phyloP scores from a whole-genome alignment of 2,888 invertebrate species.

The Caenorhabditis sulstoni region DNA sequence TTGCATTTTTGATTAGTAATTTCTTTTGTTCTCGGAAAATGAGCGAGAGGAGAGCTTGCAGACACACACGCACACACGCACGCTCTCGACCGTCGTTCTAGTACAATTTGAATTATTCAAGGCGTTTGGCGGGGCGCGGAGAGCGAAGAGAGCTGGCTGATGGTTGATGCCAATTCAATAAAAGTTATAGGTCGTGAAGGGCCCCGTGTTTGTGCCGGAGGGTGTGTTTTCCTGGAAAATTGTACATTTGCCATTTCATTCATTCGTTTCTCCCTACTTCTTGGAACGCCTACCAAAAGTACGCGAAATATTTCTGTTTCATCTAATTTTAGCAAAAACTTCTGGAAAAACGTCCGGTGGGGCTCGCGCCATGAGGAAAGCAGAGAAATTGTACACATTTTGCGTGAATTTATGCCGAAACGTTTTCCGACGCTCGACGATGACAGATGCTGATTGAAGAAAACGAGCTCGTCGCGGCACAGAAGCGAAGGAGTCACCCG shows the following conservation, averaged over 20 bases:
- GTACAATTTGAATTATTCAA: slow-evolving; percentile 39
- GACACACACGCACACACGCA: slow-evolving; percentile 9
- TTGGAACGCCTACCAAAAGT: too few relatives aligned
- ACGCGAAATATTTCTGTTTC: too few relatives aligned
- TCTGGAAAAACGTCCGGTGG: not conserved
- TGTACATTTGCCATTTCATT: not conserved
- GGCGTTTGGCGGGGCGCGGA: not conserved
- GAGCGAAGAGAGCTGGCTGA: not conserved
- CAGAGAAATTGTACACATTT: slow-evolving; percentile 41
- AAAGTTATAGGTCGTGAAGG: slow-evolving; percentile 20
- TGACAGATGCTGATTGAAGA: slow-evolving; percentile 56
- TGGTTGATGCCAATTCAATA: slow-evolving; percentile 4
- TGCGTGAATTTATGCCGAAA: slow-evolving; percentile 53
- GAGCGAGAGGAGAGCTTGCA: too few relatives aligned
- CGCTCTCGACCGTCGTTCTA: slow-evolving; percentile 21
- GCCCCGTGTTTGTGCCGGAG: slow-evolving; percentile 15
- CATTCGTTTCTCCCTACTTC: too few relatives aligned
- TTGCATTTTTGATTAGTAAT: slow-evolving; percentile 51
- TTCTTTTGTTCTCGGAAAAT: slow-evolving; percentile 27
- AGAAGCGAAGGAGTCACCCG: too few relatives aligned
- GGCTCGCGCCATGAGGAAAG: slow-evolving; percentile 7
- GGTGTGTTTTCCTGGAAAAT: slow-evolving; percentile 38
- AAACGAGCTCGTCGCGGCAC: slow-evolving; percentile 9
- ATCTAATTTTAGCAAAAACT: too few relatives aligned
- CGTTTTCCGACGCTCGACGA: slow-evolving; percentile 51